A percentile compares a stretch with the other conserved stretches of the same genome.
phyloP scores from a whole-genome alignment of 2,113 vertebrate species.

The Planiliza haematocheilus region DNA sequence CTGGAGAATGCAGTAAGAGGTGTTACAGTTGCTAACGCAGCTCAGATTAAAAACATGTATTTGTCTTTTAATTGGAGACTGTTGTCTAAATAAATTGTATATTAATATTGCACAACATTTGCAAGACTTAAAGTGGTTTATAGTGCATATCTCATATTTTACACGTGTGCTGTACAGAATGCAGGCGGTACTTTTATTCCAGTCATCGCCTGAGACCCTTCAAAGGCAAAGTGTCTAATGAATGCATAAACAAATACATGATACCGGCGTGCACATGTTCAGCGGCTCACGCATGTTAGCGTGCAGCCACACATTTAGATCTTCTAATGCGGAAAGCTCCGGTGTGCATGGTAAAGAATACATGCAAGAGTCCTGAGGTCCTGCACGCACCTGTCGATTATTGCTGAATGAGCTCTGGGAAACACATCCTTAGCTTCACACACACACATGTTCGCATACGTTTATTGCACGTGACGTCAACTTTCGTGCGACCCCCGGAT shows the following conservation, averaged over 20 bases:
- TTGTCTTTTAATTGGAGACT: too few species aligned
- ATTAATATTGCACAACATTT: too few species aligned
- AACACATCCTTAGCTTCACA: slow-evolving; percentile 6
- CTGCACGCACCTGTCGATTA: slow-evolving; percentile 62
- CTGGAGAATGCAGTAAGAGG: neutral
- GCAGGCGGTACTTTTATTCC: neutral
- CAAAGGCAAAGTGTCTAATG: slow-evolving; percentile 8
- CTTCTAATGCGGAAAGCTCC: slow-evolving; percentile 38
- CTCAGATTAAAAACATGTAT: too few species aligned
- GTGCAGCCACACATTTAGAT: slow-evolving; percentile 15
- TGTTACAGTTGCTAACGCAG: neutral
- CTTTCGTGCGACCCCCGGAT: slow-evolving; percentile 25
- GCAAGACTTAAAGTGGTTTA: too few species aligned
- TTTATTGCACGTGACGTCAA: slow-evolving; percentile 23
- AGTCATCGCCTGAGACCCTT: neutral
- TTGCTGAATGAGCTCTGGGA: slow-evolving; percentile 53
- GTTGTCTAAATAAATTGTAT: too few species aligned
- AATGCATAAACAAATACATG: slow-evolving; percentile 6
- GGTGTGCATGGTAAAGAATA: slow-evolving; percentile 15
- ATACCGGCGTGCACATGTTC: neutral
- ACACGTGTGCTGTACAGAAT: neutral
- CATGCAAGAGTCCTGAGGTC: neutral
- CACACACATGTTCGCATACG: neutral
- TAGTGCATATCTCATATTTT: too few species aligned
- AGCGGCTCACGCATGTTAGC: slow-evolving; percentile 1